Base-by-base conservation (phyloP, 2,888 invertebrate genomes). In the Plusia festucae region DNA sequence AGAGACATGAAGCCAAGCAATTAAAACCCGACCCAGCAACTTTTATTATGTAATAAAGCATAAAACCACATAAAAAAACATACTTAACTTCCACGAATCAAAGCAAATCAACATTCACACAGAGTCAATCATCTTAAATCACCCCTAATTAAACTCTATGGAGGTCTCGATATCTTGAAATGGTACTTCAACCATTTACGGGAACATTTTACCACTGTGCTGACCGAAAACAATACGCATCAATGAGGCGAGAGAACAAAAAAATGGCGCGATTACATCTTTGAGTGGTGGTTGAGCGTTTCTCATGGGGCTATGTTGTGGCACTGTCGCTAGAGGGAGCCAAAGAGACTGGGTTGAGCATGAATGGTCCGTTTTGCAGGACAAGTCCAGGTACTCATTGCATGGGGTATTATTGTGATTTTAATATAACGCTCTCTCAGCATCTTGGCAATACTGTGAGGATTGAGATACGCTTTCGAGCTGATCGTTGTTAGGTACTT, bases 221-320 rank as follows among this genome's bases (percentile, higher is more conserved):
- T 84, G 85, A 82, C 62, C 86, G 85, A 88, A 92, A 93, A 93
- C 92, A 93, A 93, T 90, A 73, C 83, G 68, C 83, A 82, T 87
- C 85, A 90, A 78, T 82, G 76, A 72, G 78, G 84, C 86, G 86
- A 82, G 86, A 87, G 92, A 93, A 92, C 88, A 91, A 92, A 91
- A 92, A 93, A 93, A 89, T 90, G 92, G 94, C 89, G 94, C 92
- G 94, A 94, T 94, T 93, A 91, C 87, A 94, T 94, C 93, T 93
- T 91, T 82, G 86, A 91, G 93, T 91, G 91, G 87, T 78, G 87
- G 87, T 40, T 73, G 89, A 88, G 85, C 86, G 89, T 92, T 95
- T 94, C 94, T 94, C 94, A 95, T 94, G 94, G 94, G 93, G 94
- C 84, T 89, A 85, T 95, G 94, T 94, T 94, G 89, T 91, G 93